Evolutionary conservation across 2,113 vertebrate genomes (phyloP).

Genomic region (Seriola aureovittata): DNA sequence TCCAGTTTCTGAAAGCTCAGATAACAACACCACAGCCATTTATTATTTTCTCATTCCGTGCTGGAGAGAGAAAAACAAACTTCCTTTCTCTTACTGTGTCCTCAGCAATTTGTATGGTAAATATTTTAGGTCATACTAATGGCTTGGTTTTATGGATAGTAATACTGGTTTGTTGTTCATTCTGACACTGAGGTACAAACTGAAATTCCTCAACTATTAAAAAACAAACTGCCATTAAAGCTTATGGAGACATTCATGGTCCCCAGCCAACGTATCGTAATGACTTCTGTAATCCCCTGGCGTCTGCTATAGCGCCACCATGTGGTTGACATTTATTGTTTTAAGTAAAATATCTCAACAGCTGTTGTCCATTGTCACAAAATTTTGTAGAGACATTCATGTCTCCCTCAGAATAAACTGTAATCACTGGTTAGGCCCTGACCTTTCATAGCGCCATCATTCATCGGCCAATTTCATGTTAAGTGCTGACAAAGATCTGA

Average conservation of each 20-base stretch:
- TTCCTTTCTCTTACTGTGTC: conserved; percentile 3
- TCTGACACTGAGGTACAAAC: background rate
- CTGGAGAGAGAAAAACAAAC: conserved; percentile 22
- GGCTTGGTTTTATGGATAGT: background rate
- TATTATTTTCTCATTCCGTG: conserved; percentile 30
- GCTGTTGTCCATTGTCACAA: background rate
- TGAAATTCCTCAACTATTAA: conserved; percentile 3
- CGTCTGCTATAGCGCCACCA: background rate
- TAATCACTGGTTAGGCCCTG: background rate
- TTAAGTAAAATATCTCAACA: background rate
- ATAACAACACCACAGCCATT: conserved; percentile 43
- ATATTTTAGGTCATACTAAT: background rate
- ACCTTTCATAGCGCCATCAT: background rate
- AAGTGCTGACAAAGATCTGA: background rate
- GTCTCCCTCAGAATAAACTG: background rate
- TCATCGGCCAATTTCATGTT: background rate
- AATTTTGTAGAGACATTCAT: background rate
- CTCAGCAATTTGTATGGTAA: conserved; percentile 6
- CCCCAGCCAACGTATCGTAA: too few relatives aligned
- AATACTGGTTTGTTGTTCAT: background rate
- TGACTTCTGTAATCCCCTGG: too few relatives aligned
- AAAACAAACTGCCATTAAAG: background rate
- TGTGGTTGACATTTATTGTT: background rate
- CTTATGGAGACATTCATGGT: background rate
- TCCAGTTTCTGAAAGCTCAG: conserved; percentile 39